Conservation (phyloP, 92 coral and sea anemone species). For the Meandrina meandrites region DNA sequence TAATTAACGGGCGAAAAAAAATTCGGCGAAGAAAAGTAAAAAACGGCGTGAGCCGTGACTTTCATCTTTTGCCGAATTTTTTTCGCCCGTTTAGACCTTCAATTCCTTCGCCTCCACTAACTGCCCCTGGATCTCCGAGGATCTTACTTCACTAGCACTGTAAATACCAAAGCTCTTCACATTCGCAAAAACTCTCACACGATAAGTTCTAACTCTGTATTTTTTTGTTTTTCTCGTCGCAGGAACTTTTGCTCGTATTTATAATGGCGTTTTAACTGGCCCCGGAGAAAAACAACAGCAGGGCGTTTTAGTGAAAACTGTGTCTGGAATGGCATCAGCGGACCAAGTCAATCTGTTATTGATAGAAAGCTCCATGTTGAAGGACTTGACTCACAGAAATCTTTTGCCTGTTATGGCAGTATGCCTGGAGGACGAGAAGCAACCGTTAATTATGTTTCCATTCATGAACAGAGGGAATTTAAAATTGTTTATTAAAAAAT, state of each 20-base stretch:
- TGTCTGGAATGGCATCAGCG: conserved; percentile 85
- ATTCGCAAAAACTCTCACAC: no score
- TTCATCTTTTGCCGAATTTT: no score
- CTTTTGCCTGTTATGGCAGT: conserved; percentile 89
- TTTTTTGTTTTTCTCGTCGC: background rate
- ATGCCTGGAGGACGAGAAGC: conserved; percentile 86
- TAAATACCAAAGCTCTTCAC: no score
- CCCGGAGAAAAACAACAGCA: conserved; percentile 90
- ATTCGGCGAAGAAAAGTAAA: no score
- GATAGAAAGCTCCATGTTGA: conserved; percentile 90
- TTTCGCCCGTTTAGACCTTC: no score
- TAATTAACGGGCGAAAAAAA: no score
- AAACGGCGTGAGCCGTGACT: no score
- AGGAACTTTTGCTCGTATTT: conserved; percentile 98
- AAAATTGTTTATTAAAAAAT: conserved; percentile 85
- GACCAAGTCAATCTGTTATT: conserved; percentile 90
- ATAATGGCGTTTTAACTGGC: conserved; percentile 93
- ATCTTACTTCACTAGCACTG: no score
- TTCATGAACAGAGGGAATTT: conserved; percentile 94
- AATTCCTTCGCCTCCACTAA: no score
- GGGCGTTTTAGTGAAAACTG: conserved; percentile 92
- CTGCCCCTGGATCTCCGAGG: no score
- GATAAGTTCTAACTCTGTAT: background rate
- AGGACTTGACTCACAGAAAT: conserved; percentile 92
- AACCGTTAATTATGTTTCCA: conserved; percentile 91